Base-by-base conservation (phyloP, 2,797 vertebrate genomes). In the Phylloscopus collybita region DNA sequence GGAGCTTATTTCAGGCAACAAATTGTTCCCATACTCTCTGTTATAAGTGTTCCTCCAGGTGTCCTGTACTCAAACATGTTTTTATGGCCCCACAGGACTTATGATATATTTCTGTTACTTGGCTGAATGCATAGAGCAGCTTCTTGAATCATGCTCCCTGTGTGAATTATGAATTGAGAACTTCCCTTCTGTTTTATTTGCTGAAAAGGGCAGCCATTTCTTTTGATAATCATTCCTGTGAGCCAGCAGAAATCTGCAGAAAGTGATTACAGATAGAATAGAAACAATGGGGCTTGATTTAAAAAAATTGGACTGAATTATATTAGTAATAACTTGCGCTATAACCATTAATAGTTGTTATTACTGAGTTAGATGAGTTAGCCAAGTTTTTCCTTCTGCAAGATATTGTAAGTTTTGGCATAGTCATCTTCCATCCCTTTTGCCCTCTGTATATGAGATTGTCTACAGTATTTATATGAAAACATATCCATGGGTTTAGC, bases 91-190 rank as follows among this genome's bases (percentile, higher is more conserved):
- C 44, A 25, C 16, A 85, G 44, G 67, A 10, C 4, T 70, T 60
- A 70, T 18, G 25, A 80, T 84, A 29, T 87, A 89, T 91, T 91
- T 82, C 51, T 80, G 25, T 85, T 89, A 59, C 66, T 76, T 94
- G 49, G 16, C 42, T 80, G n/a, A 67, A 76, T 73, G 36, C 76
- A 66, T 49, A 49, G 5, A 59, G 22, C n/a, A 87, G 25, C 27
- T 89, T 22, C n/a, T 79, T 85, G 86, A 92, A 73, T 94, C 59
- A 82, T 56, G 19, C 2, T 92, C 13, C 23, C 8, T 27, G n/a
- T 64, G 64, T 62, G 74, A 89, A 76, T 94, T 89, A 87, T 34
- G 29, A 85, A 80, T 71, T 60, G 25, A 67, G 53, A 86, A 71
- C 16, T 66, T 86, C 15, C 14, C 10, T 89, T 90, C 51, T 86